Percentiles rank a stretch among this genome's conserved stretches.
Conservation (phyloP, 2,888 invertebrate species). For the Aricia artaxerxes region DNA sequence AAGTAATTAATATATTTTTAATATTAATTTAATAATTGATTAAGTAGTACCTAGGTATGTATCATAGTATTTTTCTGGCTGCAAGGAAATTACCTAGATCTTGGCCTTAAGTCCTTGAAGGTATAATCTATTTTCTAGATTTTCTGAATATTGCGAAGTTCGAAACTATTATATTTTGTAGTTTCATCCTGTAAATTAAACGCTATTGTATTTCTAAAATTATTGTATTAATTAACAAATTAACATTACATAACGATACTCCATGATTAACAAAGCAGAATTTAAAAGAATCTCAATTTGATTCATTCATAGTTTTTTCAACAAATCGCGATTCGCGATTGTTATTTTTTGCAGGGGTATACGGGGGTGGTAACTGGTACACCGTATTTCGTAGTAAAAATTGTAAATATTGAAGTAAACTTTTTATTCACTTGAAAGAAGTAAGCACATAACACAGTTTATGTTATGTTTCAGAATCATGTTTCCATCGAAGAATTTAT, state of each 20-base stretch:
- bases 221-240: not conserved
- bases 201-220: not conserved
- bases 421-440: not conserved
- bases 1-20: not conserved
- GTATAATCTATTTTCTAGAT: too few relatives aligned
- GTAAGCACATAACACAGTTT: not conserved
- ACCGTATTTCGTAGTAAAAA: not conserved
- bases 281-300: not conserved
- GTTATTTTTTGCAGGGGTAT: not conserved
- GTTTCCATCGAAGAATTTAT: slow-evolving; percentile 57
- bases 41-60: too few relatives aligned
- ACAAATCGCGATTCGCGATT: not conserved
- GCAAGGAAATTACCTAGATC: too few relatives aligned
- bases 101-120: too few relatives aligned
- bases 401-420: not conserved
- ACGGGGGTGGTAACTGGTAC: not conserved
- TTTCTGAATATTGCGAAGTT: too few relatives aligned
- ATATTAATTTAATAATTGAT: too few relatives aligned
- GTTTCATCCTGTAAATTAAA: not conserved
- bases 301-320: slow-evolving; percentile 2
- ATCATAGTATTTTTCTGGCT: too few relatives aligned
- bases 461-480: slow-evolving; percentile 47
- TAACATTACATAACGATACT: not conserved
- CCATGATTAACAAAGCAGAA: not conserved
- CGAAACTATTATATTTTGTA: too few relatives aligned